Evolutionary conservation across 2,113 vertebrate species (phyloP), one percentile per base, ranked within the genome.

Genomic region (Leucopsar rothschildi): DNA sequence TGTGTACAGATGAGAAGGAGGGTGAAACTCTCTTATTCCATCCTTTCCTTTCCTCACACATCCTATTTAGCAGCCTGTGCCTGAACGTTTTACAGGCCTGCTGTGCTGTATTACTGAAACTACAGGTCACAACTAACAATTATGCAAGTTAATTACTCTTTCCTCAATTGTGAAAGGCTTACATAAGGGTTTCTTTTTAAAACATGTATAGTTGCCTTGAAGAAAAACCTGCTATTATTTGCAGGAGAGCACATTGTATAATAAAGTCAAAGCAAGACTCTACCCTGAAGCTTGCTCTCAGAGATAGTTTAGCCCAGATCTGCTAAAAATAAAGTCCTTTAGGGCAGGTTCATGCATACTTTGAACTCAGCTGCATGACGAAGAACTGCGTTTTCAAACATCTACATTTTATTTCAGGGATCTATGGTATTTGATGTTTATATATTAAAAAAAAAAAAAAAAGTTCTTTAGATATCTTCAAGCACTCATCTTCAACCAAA

Each of bases 91-190:
- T 59, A 39, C 82, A 86, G 72, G 52, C 64, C 44, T 68, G 47
- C 90, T 81, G 90, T 90, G 82, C 69, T 86, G 79, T 23, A 10
- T 66, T 88, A 56, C 79, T 83, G 76, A 86, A 92, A 90, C 76
- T 83, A 45, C 79, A 71, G 88, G 71, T 94, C 92, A 75, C 68
- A 83, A 25, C 71, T 47, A 90, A 88, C 60, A 94, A 78, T 94
- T 96, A 93, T 19, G 68, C 82, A 71, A 90, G 88, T 83, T 97
- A 95, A 96, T 97, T 92, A 90, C 72, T 86, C 82, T 75, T 92
- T 92, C 57, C 56, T 95, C 40, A 47, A 1, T 88, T 81, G 60
- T 72, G 79, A 92, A 88, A 56, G 88, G 64, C 90, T 95, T 95
- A 94, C 72, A 29, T 95, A 96, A 96, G 71, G 49, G 25, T 85